Evolutionary conservation across 2,797 vertebrate species (phyloP), one percentile per base, ranked within the genome.

Genomic region (Limnodromus scolopaceus): DNA sequence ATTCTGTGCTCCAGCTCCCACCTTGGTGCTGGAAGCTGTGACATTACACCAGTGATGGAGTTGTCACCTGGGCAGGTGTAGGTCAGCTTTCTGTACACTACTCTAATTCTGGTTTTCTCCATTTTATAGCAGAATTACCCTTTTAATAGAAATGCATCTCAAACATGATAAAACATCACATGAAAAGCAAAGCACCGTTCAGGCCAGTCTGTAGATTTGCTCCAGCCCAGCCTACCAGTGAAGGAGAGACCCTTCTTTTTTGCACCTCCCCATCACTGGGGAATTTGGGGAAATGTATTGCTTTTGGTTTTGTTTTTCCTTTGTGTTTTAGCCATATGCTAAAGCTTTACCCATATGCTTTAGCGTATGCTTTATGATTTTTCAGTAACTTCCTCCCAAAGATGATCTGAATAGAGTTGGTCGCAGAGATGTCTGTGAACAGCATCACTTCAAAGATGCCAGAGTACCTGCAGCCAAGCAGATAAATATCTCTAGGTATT

Each of bases 171-270:
- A 54, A 86, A 69, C 8, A 53, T 32, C 2, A 2, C 7, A 3
- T 66, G 34, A 28, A 46, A 76, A 88, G 13, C 49, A 63, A 69
- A 90, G 34, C 43, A 34, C 5, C 3, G 5, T 57, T 84, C 53
- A 36, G 39, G n/a, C 43, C 13, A 51, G 15, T 25, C 36, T 70
- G 0, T 19, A 54, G 34, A 30, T 68, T 70, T 0, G 0, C 20
- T 79, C 41, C 24, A 46, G 9, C 19, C 16, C 10, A 34, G 30
- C 13, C 34, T 58, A 9, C 19, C 22, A 24, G 20, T 30, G 28
- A 57, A 77, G 32, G 55, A 77, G 16, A 61, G 4, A 53, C 11
- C 15, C 19, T 81, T 84, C 71, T 34, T 15, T 93, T 89, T 51
- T 46, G 20, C 22, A 43, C 6, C 4, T 9, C 2, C 3, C 6